A percentile compares a stretch with the other conserved stretches of the same genome.
Conservation (phyloP, 2,797 vertebrate genomes). For the Mus minutoides region DNA sequence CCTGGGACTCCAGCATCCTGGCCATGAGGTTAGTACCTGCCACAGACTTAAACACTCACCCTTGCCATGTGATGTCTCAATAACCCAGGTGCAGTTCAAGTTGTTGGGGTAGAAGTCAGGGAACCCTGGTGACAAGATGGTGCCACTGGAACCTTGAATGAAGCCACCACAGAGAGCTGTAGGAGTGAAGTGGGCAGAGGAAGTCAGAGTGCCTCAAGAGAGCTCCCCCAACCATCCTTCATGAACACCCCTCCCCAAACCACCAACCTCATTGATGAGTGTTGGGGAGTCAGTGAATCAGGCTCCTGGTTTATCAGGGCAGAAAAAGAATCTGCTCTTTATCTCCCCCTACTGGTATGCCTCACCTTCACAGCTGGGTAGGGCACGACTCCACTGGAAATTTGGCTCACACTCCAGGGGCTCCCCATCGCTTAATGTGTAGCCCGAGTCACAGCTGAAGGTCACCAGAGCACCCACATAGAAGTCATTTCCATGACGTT, state of each 20-base stretch:
- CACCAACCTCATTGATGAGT: not conserved
- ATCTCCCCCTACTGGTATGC: fast-evolving
- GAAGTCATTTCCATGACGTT: constrained; percentile 97
- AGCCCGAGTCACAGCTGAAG: constrained; percentile 97
- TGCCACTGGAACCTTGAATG: constrained; percentile 95
- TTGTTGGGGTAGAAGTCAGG: constrained; percentile 99
- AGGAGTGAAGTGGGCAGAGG: not conserved
- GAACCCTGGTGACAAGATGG: constrained; percentile 97
- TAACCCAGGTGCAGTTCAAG: constrained; percentile 98
- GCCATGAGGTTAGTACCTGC: fast-evolving
- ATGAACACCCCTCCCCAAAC: not conserved
- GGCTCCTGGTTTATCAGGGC: not conserved
- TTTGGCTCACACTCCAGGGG: constrained; percentile 98
- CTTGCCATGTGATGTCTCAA: constrained; percentile 98
- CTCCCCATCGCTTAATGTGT: constrained; percentile 94
- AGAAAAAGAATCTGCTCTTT: not conserved
- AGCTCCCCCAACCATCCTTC: not conserved
- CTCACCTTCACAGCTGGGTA: constrained; percentile 98
- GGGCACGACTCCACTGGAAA: constrained; percentile 98
- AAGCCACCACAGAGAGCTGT: constrained; percentile 97
- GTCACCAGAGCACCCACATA: constrained; percentile 97
- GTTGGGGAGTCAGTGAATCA: not conserved
- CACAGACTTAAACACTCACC: constrained; percentile 86
- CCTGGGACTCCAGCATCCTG: not conserved
- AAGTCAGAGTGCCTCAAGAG: not conserved